Conservation (phyloP, 2,888 invertebrate species). For the Diadegma fenestrale region DNA sequence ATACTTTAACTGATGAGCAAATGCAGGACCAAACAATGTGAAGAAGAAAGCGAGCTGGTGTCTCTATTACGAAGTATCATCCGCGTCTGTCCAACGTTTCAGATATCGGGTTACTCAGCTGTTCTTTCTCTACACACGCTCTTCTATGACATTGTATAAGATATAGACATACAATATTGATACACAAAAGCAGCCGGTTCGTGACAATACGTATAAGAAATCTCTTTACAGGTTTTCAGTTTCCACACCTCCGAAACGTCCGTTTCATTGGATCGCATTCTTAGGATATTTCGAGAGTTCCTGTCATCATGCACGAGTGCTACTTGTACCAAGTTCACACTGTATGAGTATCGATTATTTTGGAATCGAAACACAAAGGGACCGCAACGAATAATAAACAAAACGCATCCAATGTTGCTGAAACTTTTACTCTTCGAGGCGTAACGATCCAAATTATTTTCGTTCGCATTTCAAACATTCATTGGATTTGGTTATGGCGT, state of each 20-base stretch:
- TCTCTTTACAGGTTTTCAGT: conserved; percentile 27
- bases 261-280: neutral
- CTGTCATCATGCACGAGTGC: neutral
- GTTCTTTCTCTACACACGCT: conserved; percentile 27
- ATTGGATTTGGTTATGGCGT: neutral
- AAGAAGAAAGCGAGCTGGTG: conserved; percentile 48
- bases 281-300: neutral
- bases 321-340: too few relatives aligned
- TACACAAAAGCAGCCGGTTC: conserved; percentile 52
- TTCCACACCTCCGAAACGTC: neutral
- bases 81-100: conserved; percentile 52
- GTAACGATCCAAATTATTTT: neutral
- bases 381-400: too few relatives aligned
- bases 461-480: neutral
- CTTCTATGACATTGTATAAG: conserved; percentile 56
- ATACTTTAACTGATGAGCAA: conserved; percentile 43
- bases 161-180: conserved; percentile 56
- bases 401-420: neutral
- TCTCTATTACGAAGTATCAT: conserved; percentile 63
- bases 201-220: conserved; percentile 30
- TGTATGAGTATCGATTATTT: too few relatives aligned
- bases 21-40: conserved; percentile 27
- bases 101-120: conserved; percentile 64
- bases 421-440: neutral
- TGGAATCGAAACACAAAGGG: too few relatives aligned